Evolutionary conservation across 64 coral and sea anemone species (phyloP), one percentile per base, ranked within the genome.

Genomic region (Porites lutea): DNA sequence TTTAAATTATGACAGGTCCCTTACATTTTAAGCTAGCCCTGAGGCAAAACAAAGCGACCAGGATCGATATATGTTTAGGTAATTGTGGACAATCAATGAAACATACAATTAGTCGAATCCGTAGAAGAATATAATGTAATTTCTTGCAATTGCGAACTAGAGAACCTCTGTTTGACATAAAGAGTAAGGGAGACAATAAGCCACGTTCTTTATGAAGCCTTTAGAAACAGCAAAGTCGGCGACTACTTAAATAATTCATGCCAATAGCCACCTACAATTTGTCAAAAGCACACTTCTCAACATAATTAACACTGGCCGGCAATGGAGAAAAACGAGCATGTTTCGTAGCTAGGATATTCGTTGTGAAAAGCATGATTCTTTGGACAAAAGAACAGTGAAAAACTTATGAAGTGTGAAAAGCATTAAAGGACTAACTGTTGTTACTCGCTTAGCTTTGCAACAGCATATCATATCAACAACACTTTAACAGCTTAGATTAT

Each of bases 61-160:
- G 13, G 78, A 80, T 61, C 55, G 21, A 19, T 22, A 6, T 44
- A 13, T 13, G 19, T 61, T 80, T 13, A 8, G n/a, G 20, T 45
- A 5, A 80, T 60, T 60, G 78, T 27, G 48, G 79, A 48, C 45
- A 65, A 48, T 82, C 59, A 82, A 82, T 82, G 47, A 49, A 80
- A 12, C 78, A 61, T 61, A n/a, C 48, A 52, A 84, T 84, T 68
- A 22, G 81, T 84, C 8, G 48, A 63, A 84, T 67, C 81, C 63
- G 47, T 21, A 55, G 3, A 57, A 75, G 73, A 75, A 57, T 58
- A 58, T 57, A n/a, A 11, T 3, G 50, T 61, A 49, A 66, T 20
- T 82, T 65, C 43, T 6, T 19, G 79, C 60, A 48, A 19, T 19
- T 48, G 19, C 37, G 6, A 48, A 79, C 7, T 2, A 47, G 4